Percentiles rank a stretch among this genome's conserved stretches.
Evolutionary conservation across 53 echinoderm and acorn worm genomes (phyloP).

Genomic region (Apostichopus leukothele): DNA sequence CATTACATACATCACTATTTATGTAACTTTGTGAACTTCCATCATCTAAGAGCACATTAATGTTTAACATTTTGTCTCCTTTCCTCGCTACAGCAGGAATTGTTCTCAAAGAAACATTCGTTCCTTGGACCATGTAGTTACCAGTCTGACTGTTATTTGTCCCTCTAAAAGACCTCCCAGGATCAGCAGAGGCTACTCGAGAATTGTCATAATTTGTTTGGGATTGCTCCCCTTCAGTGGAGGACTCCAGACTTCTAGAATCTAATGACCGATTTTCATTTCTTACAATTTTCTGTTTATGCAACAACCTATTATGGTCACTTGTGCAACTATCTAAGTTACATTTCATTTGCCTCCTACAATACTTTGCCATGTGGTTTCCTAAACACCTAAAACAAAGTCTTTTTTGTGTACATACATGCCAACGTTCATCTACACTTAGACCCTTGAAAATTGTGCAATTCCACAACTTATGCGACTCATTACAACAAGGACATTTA

Average conservation of each 20-base stretch:
- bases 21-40: slow-evolving; percentile 55
- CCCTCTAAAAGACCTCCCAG: neutral
- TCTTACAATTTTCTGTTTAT: neutral
- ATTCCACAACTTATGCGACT: slow-evolving; percentile 31
- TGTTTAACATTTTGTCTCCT: slow-evolving; percentile 37
- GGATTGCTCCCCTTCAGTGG: slow-evolving; percentile 5
- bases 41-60: slow-evolving; percentile 46
- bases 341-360: slow-evolving; percentile 37
- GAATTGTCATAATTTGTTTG: neutral
- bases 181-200: neutral
- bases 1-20: slow-evolving; percentile 53
- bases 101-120: slow-evolving; percentile 24
- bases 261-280: slow-evolving; percentile 6
- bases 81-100: slow-evolving; percentile 40
- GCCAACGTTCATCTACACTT: slow-evolving; percentile 5
- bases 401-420: neutral
- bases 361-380: slow-evolving; percentile 45
- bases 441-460: slow-evolving; percentile 20
- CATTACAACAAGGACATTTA: slow-evolving; percentile 10
- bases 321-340: slow-evolving; percentile 14
- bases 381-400: slow-evolving; percentile 37
- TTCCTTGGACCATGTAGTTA: slow-evolving; percentile 45
- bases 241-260: neutral
- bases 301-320: slow-evolving; percentile 51
- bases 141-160: neutral